These are phyloP conservation scores for Dreissena rostriformis DNA, from an alignment of 1,140 invertebrate genomes.

Conservation along the genomic window DNA sequence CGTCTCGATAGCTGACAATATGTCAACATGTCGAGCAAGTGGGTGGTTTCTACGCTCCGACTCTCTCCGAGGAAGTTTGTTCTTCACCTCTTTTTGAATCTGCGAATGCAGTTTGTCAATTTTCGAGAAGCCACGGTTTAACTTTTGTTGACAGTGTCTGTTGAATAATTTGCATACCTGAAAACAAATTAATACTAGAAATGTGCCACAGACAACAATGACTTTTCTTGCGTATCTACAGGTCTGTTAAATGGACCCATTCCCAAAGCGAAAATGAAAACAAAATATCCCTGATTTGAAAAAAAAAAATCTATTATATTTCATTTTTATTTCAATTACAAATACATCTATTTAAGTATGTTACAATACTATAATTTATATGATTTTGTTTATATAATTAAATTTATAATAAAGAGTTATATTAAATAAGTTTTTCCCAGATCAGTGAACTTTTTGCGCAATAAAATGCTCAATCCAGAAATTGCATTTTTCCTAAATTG, in stretches of 20 bases:
- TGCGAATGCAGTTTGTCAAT: constrained; percentile 90
- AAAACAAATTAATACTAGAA: constrained; percentile 39
- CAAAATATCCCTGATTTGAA: not conserved
- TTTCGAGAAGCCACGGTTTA: constrained; percentile 91
- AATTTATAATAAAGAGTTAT: too few relatives aligned
- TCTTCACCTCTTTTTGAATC: constrained; percentile 86
- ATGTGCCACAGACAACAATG: not conserved
- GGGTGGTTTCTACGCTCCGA: constrained; percentile 93
- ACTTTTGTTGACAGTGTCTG: constrained; percentile 86
- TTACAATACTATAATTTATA: too few relatives aligned
- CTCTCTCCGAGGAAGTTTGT: constrained; percentile 91
- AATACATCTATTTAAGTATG: not conserved
- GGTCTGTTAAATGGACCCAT: not conserved
- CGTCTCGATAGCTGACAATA: constrained; percentile 94
- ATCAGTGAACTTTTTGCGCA: not conserved
- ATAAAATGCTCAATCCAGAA: too few relatives aligned
- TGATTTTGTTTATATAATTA: too few relatives aligned
- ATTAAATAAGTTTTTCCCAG: not conserved
- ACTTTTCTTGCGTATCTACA: not conserved
- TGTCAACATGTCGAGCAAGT: constrained; percentile 92
- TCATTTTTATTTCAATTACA: not conserved
- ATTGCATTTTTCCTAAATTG: not conserved
- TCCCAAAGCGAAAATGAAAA: not conserved
- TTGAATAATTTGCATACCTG: constrained; percentile 93
- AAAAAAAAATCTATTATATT: not conserved